phyloP scores from a whole-genome alignment of 23 tunicate genomes.

The Diplosoma virens region DNA sequence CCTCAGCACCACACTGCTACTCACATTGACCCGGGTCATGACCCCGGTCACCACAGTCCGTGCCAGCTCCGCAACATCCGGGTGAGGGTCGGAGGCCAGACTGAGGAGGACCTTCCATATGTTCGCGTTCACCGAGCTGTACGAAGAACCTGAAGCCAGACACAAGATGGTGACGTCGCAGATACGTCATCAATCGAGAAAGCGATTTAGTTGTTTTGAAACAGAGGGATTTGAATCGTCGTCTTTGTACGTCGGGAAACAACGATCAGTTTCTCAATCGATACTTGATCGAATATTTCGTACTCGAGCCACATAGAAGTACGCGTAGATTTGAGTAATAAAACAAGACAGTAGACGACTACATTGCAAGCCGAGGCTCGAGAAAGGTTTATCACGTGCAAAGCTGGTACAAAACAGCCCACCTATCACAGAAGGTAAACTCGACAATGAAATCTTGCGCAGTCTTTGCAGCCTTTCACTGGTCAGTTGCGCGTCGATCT shows the following conservation, averaged over 20 bases:
- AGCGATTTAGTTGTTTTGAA: too few relatives aligned
- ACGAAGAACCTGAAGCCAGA: constrained; percentile 71
- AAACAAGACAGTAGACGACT: background rate
- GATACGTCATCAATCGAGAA: too few relatives aligned
- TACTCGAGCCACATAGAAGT: too few relatives aligned
- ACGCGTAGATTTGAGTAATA: too few relatives aligned
- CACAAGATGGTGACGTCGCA: too few relatives aligned
- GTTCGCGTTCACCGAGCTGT: constrained; percentile 80
- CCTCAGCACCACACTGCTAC: too few relatives aligned
- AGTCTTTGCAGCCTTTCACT: constrained; percentile 41
- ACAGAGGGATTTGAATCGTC: too few relatives aligned
- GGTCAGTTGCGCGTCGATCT: background rate
- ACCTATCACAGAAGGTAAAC: constrained; percentile 62
- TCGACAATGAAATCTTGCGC: constrained; percentile 64
- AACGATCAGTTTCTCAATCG: too few relatives aligned
- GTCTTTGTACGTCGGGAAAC: too few relatives aligned
- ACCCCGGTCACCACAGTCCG: constrained; percentile 41
- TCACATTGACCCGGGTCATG: constrained; percentile 61
- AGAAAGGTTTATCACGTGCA: too few relatives aligned
- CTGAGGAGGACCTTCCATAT: constrained; percentile 73
- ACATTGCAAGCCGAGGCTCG: too few relatives aligned
- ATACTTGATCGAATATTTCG: too few relatives aligned
- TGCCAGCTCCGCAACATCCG: constrained; percentile 55
- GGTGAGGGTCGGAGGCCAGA: constrained; percentile 78
- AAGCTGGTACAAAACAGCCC: background rate